phyloP scores from a whole-genome alignment of 2,797 vertebrate species.

The Myotis findleyi region DNA sequence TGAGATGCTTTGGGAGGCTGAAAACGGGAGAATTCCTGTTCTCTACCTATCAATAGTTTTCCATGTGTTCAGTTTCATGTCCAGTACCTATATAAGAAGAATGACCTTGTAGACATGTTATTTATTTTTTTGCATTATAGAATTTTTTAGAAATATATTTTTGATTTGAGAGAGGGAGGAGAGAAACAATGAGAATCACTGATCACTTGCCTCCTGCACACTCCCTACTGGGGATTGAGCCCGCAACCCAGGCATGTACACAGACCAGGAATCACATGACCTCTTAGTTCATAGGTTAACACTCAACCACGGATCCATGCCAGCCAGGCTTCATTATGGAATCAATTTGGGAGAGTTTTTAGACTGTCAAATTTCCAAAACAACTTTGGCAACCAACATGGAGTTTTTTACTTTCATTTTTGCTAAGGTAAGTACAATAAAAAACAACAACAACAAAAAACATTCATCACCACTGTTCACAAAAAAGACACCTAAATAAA shows the following conservation, averaged over 20 bases:
- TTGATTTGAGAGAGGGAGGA: too few species aligned
- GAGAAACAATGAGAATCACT: too few species aligned
- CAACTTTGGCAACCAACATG: neutral
- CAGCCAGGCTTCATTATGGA: neutral
- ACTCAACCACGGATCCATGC: too few species aligned
- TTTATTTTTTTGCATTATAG: neutral
- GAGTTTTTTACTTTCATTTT: slow-evolving; percentile 26
- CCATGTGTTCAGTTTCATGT: neutral
- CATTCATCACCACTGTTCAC: neutral
- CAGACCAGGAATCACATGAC: too few species aligned
- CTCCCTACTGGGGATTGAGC: too few species aligned
- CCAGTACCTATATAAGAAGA: neutral
- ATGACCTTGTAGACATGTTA: neutral
- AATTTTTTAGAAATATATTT: too few species aligned
- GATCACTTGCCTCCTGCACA: too few species aligned
- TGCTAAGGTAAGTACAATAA: neutral
- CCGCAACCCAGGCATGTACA: too few species aligned
- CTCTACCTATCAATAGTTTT: neutral
- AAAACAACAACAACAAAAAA: neutral
- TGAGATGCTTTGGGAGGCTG: neutral
- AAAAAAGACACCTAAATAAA: slow-evolving; percentile 10
- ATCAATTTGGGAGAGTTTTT: neutral
- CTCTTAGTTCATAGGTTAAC: too few species aligned
- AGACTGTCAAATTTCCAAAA: slow-evolving; percentile 11
- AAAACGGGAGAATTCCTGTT: neutral